A percentile compares a stretch with the other conserved stretches of the same genome.
These are phyloP conservation scores for Clamator glandarius DNA, from an alignment of 2,797 vertebrate genomes.

Conservation along the genomic window DNA sequence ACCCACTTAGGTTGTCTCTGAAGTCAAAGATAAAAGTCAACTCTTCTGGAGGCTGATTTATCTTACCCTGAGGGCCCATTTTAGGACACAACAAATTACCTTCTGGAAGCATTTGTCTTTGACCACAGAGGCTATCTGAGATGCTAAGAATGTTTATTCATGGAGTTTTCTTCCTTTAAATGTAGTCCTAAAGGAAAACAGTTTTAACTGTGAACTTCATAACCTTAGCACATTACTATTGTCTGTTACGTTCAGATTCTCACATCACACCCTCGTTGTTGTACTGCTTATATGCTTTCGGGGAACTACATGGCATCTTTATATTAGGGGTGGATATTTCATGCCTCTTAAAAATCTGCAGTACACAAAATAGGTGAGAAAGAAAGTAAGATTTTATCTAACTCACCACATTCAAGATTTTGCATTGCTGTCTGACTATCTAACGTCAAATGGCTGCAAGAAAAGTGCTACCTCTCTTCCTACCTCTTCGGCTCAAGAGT, in stretches of 20 bases:
- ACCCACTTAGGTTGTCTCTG: not conserved
- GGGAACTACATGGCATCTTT: not conserved
- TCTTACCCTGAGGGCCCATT: not conserved
- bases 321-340: not conserved
- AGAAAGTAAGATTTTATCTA: not conserved
- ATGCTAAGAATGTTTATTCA: not conserved
- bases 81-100: not conserved
- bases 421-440: not conserved
- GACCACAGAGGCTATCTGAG: not conserved
- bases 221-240: not conserved
- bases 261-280: accelerated
- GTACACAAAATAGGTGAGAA: not conserved
- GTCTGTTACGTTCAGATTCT: not conserved
- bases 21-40: not conserved
- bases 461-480: not conserved
- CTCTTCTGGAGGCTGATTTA: not conserved
- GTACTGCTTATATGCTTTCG: not conserved
- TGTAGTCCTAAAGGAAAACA: not conserved
- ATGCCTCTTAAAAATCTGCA: not conserved
- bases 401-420: not conserved
- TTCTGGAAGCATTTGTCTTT: not conserved
- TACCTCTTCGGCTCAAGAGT: not conserved
- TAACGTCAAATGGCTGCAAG: not conserved
- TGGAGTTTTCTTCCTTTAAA: not conserved
- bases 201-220: not conserved